Evolutionary conservation across 2,797 vertebrate genomes (phyloP), one percentile per base, ranked within the genome.

Genomic region (Gambelia wislizenii): DNA sequence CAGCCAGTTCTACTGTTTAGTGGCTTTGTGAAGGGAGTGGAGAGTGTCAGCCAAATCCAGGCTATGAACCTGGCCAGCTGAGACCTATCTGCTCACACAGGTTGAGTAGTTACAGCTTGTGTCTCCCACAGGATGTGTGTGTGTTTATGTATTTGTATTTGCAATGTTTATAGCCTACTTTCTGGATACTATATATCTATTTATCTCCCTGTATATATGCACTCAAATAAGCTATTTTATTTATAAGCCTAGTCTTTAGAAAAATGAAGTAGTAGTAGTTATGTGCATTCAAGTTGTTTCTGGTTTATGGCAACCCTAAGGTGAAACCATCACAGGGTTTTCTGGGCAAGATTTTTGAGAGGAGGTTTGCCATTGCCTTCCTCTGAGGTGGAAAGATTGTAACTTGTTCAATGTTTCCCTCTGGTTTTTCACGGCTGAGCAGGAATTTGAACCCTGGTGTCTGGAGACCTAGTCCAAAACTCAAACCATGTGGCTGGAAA

Each of bases 1-100:
- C 86, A 74, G 82, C 44, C 89, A 90, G 52, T 12, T 84, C 76
- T 44, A 27, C 67, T 52, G 30, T 88, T 87, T 49, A 80, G 70
- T 49, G n/a, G 76, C n/a, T 87, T 72, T 85, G 67, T 44, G 82
- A 88, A 64, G 42, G 7, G 52, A 87, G 36, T 30, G 2, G 44
- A 64, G 36, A 47, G 9, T 85, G 56, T 59, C 47, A 42, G 64
- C 83, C 82, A 87, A 80, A 39, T 36, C 3, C 27, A 36, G 47
- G 77, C 72, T 77, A 54, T 49, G 6, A 67, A 75, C 39, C 56
- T 75, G 27, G 70, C 56, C 78, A 72, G 18, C 64, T 79, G 4
- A 76, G 56, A 59, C n/a, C n/a, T 10, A 64, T 36, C 20, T 14
- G n/a, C 13, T 4, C 18, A 39, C 72, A 36, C 67, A 82, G 69